Evolutionary conservation across 1,140 invertebrate genomes (phyloP), one percentile per base, ranked within the genome.

Genomic region (Cotesia vestalis): DNA sequence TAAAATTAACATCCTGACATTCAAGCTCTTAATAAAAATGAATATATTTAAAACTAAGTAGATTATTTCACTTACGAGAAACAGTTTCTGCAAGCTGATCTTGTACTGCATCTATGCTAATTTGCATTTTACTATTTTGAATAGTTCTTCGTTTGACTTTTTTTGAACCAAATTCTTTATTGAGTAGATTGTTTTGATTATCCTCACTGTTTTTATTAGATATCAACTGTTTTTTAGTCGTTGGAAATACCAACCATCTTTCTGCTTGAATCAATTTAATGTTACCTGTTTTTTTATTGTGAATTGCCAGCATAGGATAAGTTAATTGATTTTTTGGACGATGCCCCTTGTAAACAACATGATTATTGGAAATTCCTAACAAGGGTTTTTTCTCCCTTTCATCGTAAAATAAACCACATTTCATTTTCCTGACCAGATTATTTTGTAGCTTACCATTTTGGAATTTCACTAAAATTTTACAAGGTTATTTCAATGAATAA

Each of bases 91-190:
- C 85, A 20, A 89, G 75, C 60, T 87, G 79, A 17, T 87, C 83
- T 70, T 85, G 85, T 4, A 88, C 81, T 64, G 81, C 77, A 2
- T 87, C 81, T 4, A 88, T 76, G 76, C 89, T 85, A 4, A 88
- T 75, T 76, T 84, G 83, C 78, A 89, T 79, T 72, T 76, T 82
- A 76, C 89, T 88, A 61, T 74, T 80, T 51, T 88, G 86, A 77
- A 89, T 87, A 0, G 84, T 88, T 76, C 77, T 78, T 72, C 86
- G 75, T 78, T 86, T 89, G 0, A 77, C 74, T 75, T 83, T 85
- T 70, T 89, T 89, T 0, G 88, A 89, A 61, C 88, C 88, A 81
- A 89, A 90, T 64, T 88, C 75, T 80, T 88, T 89, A 55, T 86
- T 86, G 8, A 89, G 78, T 5, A 60, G 60, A 36, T 78, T 73